These are phyloP conservation scores for Cephus pulcher DNA, from an alignment of 2,888 invertebrate genomes.

Conservation along the genomic window DNA sequence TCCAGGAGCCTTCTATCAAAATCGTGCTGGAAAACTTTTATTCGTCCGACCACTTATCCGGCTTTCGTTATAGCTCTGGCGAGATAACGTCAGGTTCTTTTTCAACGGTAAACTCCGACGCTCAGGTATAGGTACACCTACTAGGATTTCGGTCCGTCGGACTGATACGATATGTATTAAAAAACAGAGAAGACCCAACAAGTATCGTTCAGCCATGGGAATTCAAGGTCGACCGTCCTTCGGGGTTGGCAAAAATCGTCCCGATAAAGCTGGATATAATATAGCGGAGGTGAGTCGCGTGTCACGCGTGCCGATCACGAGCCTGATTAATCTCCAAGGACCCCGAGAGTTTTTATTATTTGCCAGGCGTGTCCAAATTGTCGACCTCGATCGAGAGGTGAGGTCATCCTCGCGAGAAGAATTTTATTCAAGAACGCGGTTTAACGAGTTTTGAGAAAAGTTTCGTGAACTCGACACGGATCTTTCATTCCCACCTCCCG, in stretches of 20 bases:
- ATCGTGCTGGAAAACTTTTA: background rate
- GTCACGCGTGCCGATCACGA: background rate
- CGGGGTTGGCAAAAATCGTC: background rate
- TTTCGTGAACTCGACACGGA: constrained; percentile 54
- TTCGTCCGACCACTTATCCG: constrained; percentile 28
- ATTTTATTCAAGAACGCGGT: background rate
- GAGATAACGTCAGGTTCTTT: constrained; percentile 41
- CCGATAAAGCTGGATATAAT: background rate
- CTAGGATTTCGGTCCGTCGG: background rate
- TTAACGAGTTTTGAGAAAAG: constrained; percentile 55
- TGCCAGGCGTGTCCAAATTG: background rate
- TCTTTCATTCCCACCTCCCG: constrained; percentile 33
- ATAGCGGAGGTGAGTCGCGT: background rate
- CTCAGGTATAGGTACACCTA: background rate
- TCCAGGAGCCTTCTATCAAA: background rate
- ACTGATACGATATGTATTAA: background rate
- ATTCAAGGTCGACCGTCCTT: background rate
- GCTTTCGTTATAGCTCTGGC: constrained; percentile 37
- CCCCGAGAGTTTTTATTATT: background rate
- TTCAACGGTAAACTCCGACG: constrained; percentile 19
- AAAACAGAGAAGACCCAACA: background rate
- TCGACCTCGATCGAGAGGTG: background rate
- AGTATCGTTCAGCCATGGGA: background rate
- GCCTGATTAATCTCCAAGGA: background rate
- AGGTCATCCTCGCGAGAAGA: background rate